Conservation (phyloP, 2,888 invertebrate genomes). For the Scaeva pyrastri region DNA sequence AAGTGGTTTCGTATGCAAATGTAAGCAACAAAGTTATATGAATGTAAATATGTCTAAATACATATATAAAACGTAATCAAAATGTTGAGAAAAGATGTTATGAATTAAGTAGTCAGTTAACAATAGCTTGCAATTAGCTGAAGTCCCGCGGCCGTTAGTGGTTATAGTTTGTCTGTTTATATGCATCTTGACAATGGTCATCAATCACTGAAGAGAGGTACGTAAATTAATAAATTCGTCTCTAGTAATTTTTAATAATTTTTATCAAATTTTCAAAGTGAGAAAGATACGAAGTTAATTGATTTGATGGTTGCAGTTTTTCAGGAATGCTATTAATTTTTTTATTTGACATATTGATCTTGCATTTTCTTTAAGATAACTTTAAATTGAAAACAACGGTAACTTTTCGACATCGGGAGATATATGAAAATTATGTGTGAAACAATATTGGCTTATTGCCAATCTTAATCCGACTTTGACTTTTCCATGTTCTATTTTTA, state of each 20-base stretch:
- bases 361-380: too few relatives aligned
- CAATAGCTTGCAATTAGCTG: conserved; percentile 9
- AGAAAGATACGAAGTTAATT: too few relatives aligned
- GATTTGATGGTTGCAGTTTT: too few relatives aligned
- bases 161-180: conserved; percentile 2
- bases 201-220: conserved; percentile 1
- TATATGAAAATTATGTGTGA: too few relatives aligned
- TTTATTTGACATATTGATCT: too few relatives aligned
- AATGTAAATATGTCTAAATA: neutral
- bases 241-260: neutral
- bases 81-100: conserved; percentile 22
- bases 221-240: neutral
- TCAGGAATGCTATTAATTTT: too few relatives aligned
- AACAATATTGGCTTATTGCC: too few relatives aligned
- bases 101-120: neutral
- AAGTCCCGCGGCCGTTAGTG: neutral
- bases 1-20: conserved; percentile 24
- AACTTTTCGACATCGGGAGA: too few relatives aligned
- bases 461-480: too few relatives aligned
- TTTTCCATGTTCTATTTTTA: too few relatives aligned
- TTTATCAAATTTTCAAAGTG: conserved; percentile 15
- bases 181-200: neutral
- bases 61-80: conserved; percentile 5
- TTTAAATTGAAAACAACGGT: too few relatives aligned
- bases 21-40: neutral